phyloP scores from a whole-genome alignment of 2,888 invertebrate genomes.

The Dexiosoma caninum region DNA sequence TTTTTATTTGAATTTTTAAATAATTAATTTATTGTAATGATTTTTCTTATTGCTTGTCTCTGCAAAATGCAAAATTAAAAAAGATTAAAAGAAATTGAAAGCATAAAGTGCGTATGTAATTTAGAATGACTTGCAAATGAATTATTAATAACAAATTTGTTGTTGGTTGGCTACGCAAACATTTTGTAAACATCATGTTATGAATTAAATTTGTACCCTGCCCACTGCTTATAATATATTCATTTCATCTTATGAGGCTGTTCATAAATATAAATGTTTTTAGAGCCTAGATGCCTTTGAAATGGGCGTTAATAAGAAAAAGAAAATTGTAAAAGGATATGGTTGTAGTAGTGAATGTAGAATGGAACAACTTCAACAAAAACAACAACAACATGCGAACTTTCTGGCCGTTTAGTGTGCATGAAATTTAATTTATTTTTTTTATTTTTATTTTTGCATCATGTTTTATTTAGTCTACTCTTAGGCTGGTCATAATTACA shows the following conservation, averaged over 20 bases:
- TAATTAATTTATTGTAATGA: too few relatives aligned
- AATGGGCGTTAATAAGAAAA: background rate
- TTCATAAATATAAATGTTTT: background rate
- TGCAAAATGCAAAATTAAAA: too few relatives aligned
- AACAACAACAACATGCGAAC: background rate
- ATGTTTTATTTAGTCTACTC: constrained; percentile 2
- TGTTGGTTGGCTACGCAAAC: background rate
- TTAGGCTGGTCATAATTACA: background rate
- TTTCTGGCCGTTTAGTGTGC: background rate
- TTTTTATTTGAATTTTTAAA: too few relatives aligned
- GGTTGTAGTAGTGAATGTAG: background rate
- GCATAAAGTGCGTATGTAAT: background rate
- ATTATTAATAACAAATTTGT: constrained; percentile 26
- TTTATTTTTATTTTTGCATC: background rate
- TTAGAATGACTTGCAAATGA: background rate
- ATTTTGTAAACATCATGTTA: background rate
- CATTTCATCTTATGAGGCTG: background rate
- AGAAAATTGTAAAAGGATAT: background rate
- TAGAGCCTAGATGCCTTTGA: background rate
- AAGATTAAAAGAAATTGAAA: too few relatives aligned
- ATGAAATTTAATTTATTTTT: constrained; percentile 15
- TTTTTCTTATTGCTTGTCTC: too few relatives aligned
- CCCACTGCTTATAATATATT: background rate
- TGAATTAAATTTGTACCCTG: background rate
- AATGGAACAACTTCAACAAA: too few relatives aligned